These are phyloP conservation scores for Drosophila mulleri DNA, from an alignment of 2,888 invertebrate genomes.

Conservation along the genomic window DNA sequence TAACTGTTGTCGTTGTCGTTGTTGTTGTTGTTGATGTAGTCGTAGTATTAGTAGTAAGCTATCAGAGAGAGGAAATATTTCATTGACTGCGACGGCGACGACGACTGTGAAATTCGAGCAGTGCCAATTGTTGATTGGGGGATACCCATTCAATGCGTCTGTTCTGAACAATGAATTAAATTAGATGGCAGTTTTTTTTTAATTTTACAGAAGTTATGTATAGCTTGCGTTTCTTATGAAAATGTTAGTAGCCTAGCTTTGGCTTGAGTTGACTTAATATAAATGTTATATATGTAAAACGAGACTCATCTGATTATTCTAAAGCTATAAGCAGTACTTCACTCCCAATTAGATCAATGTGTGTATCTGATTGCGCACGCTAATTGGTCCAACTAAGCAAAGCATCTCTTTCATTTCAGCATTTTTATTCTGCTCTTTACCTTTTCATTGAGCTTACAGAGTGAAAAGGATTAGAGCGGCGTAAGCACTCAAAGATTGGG, in stretches of 20 bases:
- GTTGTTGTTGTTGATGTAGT: not conserved
- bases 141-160: conserved; percentile 8
- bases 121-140: conserved; percentile 19
- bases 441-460: conserved; percentile 2
- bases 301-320: not conserved
- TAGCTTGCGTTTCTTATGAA: no score
- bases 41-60: conserved; percentile 20
- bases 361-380: not conserved
- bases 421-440: not conserved
- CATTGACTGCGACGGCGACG: not conserved
- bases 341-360: conserved; percentile 8
- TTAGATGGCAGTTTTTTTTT: not conserved
- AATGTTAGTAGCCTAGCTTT: not conserved
- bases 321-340: not conserved
- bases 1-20: not conserved
- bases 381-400: conserved; percentile 7
- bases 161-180: conserved; percentile 15
- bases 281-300: not conserved
- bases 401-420: not conserved
- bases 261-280: no score
- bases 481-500: conserved; percentile 5
- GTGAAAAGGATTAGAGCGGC: conserved; percentile 15
- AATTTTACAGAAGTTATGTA: not conserved
- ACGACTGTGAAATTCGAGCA: conserved; percentile 32
- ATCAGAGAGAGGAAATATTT: conserved; percentile 17